These are phyloP conservation scores for Gallirallus australis DNA, from an alignment of 2,797 vertebrate genomes.

Conservation along the genomic window DNA sequence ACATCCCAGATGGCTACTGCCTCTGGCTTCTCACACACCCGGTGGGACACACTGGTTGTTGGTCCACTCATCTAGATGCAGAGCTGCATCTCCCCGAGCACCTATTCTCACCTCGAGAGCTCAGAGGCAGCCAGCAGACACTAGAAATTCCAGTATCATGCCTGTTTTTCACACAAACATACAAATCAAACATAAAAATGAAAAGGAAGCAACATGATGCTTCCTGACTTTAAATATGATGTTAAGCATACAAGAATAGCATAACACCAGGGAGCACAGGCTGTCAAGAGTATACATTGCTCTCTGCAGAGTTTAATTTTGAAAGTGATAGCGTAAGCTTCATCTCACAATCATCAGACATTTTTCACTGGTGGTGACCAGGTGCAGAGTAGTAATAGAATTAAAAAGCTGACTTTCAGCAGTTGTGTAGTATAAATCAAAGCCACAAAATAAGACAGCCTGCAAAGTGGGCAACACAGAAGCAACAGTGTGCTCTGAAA, in stretches of 20 bases:
- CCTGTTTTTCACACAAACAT: not conserved
- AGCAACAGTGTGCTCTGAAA: not conserved
- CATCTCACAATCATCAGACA: not conserved
- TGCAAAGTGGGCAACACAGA: not conserved
- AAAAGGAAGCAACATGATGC: not conserved
- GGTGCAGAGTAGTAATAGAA: not conserved
- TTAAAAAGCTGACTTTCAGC: not conserved
- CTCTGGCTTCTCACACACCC: not conserved
- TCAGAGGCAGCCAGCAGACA: not conserved
- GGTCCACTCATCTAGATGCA: not conserved
- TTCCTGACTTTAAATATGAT: not conserved
- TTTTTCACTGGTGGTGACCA: not conserved
- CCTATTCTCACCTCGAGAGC: not conserved
- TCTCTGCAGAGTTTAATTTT: not conserved
- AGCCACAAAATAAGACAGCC: not conserved
- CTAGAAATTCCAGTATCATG: too few relatives aligned
- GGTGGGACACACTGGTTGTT: not conserved
- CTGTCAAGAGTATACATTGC: not conserved
- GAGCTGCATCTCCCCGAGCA: not conserved
- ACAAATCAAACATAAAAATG: not conserved
- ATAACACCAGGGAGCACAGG: not conserved
- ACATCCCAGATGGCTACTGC: not conserved
- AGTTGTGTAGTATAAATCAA: not conserved
- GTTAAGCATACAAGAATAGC: not conserved
- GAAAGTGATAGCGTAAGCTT: not conserved